Evolutionary conservation across 2,113 vertebrate genomes (phyloP).

Genomic region (Toxotes chatareus): DNA sequence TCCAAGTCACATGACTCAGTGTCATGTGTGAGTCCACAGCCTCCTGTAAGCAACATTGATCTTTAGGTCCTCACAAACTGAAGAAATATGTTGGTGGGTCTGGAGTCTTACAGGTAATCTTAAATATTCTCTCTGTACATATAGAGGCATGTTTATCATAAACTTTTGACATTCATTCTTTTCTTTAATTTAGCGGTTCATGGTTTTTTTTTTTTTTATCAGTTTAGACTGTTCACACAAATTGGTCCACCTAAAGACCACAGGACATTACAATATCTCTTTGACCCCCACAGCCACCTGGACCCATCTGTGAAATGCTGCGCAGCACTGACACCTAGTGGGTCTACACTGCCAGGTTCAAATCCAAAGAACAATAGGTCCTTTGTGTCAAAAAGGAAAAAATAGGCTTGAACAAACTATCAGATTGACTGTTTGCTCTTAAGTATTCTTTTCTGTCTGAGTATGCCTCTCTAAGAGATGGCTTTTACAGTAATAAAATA

Average conservation of each 20-base stretch:
- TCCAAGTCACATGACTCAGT: not conserved
- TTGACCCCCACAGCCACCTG: not conserved
- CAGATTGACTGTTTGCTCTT: slow-evolving; percentile 5
- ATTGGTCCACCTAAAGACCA: no score
- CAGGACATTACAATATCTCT: not conserved
- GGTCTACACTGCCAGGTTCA: slow-evolving; percentile 27
- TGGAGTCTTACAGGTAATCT: not conserved
- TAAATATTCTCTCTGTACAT: no score
- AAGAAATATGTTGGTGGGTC: not conserved
- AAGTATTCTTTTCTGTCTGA: slow-evolving; percentile 1
- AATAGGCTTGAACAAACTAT: not conserved
- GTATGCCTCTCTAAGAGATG: not conserved
- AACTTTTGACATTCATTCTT: not conserved
- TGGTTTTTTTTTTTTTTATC: not conserved
- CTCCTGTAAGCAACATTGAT: not conserved
- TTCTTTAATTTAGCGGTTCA: not conserved
- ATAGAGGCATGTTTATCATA: no score
- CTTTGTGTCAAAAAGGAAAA: slow-evolving; percentile 57
- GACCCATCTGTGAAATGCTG: slow-evolving; percentile 35
- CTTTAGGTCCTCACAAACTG: not conserved
- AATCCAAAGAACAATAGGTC: slow-evolving; percentile 61
- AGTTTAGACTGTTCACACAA: not conserved
- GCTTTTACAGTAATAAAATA: not conserved
- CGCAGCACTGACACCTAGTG: slow-evolving; percentile 70
- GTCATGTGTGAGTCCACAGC: no score